Percentiles rank a stretch among this genome's conserved stretches.
Evolutionary conservation across 2,797 vertebrate species (phyloP).

Genomic region (Mus minutoides): DNA sequence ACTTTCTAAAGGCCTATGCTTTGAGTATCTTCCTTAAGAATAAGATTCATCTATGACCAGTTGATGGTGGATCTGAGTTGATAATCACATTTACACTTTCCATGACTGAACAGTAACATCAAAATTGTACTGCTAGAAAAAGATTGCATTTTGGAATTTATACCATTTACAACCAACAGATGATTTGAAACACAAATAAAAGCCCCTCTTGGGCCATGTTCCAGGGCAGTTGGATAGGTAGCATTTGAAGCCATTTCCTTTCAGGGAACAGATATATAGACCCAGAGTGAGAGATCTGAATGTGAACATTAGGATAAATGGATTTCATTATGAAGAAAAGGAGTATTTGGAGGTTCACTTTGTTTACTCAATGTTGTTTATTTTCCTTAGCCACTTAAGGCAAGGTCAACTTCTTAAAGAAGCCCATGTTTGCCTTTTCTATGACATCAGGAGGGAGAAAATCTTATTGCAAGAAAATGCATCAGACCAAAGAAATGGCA

Average conservation of each 20-base stretch:
- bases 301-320: conserved; percentile 50
- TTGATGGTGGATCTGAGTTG: conserved; percentile 21
- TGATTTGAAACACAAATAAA: conserved; percentile 68
- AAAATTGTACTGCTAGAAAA: conserved; percentile 44
- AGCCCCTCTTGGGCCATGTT: conserved; percentile 31
- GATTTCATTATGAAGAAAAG: neutral
- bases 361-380: conserved; percentile 31
- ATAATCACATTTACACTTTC: conserved; percentile 52
- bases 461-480: conserved; percentile 67
- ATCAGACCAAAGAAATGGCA: neutral
- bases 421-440: conserved; percentile 37
- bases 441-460: conserved; percentile 27
- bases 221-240: neutral
- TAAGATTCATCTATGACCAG: conserved; percentile 27
- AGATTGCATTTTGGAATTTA: conserved; percentile 53
- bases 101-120: conserved; percentile 49
- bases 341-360: conserved; percentile 12
- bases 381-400: conserved; percentile 49
- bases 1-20: neutral
- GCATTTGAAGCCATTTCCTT: neutral
- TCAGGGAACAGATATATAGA: neutral
- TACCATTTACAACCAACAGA: conserved; percentile 58
- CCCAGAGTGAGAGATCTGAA: neutral
- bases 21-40: conserved; percentile 33
- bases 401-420: conserved; percentile 46